phyloP scores from a whole-genome alignment of 2,888 invertebrate species.

The Eupithecia insigniata region DNA sequence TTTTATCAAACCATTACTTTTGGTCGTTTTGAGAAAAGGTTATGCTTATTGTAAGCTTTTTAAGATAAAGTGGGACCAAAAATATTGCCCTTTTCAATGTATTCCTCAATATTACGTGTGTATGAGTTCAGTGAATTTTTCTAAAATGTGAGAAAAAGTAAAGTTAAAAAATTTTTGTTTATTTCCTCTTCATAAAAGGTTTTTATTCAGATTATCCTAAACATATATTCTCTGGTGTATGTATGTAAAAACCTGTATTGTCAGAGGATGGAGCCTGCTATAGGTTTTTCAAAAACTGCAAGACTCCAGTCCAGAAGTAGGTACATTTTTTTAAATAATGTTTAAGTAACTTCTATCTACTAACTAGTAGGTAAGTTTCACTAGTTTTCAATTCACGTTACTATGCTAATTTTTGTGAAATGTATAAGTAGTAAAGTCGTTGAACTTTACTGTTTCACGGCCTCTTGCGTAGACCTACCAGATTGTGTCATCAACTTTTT shows the following conservation, averaged over 20 bases:
- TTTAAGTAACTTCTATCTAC: not conserved
- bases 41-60: conserved; percentile 7
- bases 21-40: conserved; percentile 14
- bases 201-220: too few species aligned
- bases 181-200: too few species aligned
- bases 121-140: not conserved
- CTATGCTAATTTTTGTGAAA: conserved; percentile 12
- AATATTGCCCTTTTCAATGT: not conserved
- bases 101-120: not conserved
- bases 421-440: conserved; percentile 21
- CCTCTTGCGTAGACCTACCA: conserved; percentile 17
- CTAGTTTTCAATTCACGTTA: conserved; percentile 11
- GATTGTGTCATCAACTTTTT: conserved; percentile 28
- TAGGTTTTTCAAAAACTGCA: too few species aligned
- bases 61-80: not conserved
- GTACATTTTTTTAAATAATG: not conserved
- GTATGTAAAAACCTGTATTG: too few species aligned
- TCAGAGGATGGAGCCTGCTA: too few species aligned
- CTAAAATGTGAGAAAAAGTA: not conserved
- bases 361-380: not conserved
- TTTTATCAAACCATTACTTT: conserved; percentile 21
- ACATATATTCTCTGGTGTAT: too few species aligned
- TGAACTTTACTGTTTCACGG: conserved; percentile 29
- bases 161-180: too few species aligned
- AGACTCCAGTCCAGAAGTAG: too few species aligned